Conservation (phyloP, 2,797 vertebrate genomes). For the Sylvilagus floridanus region DNA sequence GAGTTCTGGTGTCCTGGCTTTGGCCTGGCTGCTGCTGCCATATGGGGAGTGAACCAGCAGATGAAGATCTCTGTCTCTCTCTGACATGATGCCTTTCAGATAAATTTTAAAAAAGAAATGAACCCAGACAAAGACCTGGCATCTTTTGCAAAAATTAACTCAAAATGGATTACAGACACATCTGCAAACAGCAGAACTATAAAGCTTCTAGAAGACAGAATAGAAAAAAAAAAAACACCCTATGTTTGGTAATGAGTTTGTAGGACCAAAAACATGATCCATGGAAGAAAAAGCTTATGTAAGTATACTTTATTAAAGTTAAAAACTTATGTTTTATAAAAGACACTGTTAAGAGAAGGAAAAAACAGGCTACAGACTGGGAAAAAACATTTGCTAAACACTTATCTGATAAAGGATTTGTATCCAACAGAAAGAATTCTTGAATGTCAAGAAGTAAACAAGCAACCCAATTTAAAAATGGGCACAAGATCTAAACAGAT, state of each 20-base stretch:
- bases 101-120: background rate
- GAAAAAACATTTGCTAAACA: background rate
- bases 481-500: background rate
- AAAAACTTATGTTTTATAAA: background rate
- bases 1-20: no score
- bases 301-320: background rate
- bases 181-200: background rate
- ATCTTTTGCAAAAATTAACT: conserved; percentile 34
- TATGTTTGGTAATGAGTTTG: background rate
- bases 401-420: background rate
- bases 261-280: background rate
- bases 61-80: no score
- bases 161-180: background rate
- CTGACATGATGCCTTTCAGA: no score
- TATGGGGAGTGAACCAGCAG: no score
- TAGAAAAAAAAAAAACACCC: background rate
- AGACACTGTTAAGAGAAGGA: background rate
- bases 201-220: background rate
- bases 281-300: background rate
- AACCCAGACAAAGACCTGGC: background rate
- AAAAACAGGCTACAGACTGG: background rate
- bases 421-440: background rate
- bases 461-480: background rate
- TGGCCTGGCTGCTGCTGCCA: no score
- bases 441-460: conserved; percentile 10